Base-by-base conservation (phyloP, 2,113 vertebrate species). In the Podocnemis expansa region DNA sequence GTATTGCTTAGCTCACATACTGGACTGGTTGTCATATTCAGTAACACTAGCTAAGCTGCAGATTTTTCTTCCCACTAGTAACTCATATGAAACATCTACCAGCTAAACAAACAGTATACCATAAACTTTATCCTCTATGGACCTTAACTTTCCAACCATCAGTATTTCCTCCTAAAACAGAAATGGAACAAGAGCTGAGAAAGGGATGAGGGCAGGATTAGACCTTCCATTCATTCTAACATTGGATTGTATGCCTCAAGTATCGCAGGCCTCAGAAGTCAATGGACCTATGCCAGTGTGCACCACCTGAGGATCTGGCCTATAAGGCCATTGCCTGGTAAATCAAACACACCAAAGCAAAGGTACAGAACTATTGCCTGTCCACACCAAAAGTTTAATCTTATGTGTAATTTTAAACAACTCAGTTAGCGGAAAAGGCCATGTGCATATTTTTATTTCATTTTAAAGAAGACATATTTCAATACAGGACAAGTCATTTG, bases 41-140 rank as follows among this genome's bases (percentile, higher is more conserved):
- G 34, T n/a, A 67, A 31, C 4, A 67, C 34, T 67, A n/a, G 34
- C 34, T 8, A 67, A 67, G 34, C 17, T n/a, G 60, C 60, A 67
- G 31, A n/a, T 34, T 34, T n/a, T n/a, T 19, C 7, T 8, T n/a
- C n/a, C n/a, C 58, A 3, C 12, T 3, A 14, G 21, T n/a, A 67
- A n/a, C 60, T 14, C 60, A 67, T n/a, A 10, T n/a, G 60, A 92
- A 84, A 29, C 10, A 58, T 38, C 70, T 5, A 78, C 83, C 78
- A 91, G 38, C 41, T 70, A 89, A 83, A 22, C 2, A 89, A 83
- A 22, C 2, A 84, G 5, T 25, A 56, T 29, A 38, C 55, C 9
- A 22, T 43, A 78, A 85, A 86, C 43, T 93, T 90, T 19, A 3
- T 56, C 43, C 85, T 89, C 52, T 49, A 73, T 91, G 14, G 58